These are phyloP conservation scores for Nemoura dubitans DNA, from an alignment of 2,888 invertebrate genomes.

Conservation along the genomic window DNA sequence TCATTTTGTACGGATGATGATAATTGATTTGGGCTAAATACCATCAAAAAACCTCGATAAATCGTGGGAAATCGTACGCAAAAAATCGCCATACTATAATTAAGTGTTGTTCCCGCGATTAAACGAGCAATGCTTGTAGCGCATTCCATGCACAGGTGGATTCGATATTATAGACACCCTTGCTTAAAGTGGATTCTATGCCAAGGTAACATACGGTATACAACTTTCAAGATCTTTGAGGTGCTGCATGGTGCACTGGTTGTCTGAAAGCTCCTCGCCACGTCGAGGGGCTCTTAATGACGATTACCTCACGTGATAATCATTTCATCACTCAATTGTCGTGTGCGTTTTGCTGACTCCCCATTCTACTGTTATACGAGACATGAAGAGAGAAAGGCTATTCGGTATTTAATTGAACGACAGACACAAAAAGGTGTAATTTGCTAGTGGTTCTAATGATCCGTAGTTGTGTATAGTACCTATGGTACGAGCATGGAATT, in stretches of 20 bases:
- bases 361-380: neutral
- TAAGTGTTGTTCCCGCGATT: neutral
- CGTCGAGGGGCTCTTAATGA: neutral
- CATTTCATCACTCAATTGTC: conserved; percentile 34
- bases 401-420: conserved; percentile 25
- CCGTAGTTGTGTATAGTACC: neutral
- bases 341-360: conserved; percentile 13
- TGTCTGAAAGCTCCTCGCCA: neutral
- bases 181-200: conserved; percentile 18
- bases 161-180: neutral
- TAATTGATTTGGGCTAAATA: conserved; percentile 12
- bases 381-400: neutral
- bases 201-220: neutral
- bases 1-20: neutral
- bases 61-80: neutral
- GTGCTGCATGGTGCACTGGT: neutral
- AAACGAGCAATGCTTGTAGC: neutral
- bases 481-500: neutral
- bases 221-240: conserved; percentile 1
- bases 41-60: neutral
- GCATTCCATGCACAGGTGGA: neutral
- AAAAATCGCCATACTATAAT: conserved; percentile 1
- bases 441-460: neutral
- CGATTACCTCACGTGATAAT: neutral
- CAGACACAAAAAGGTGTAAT: conserved; percentile 26